These are phyloP conservation scores for Drosophila hamatofila DNA, from an alignment of 2,888 invertebrate genomes.

Conservation along the genomic window DNA sequence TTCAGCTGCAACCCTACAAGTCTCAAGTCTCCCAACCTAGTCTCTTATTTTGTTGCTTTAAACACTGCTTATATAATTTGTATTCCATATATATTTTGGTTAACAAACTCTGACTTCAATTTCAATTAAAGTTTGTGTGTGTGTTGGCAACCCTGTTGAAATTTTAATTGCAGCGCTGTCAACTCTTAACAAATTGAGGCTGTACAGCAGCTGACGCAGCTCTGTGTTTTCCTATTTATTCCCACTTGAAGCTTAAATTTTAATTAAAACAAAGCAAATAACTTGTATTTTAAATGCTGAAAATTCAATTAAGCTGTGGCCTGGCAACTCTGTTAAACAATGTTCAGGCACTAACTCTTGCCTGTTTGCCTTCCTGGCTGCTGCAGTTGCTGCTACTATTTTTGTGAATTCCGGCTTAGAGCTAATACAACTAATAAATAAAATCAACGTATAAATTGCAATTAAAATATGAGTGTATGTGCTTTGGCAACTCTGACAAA, in stretches of 20 bases:
- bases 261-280: slow-evolving; percentile 33
- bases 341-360: background rate
- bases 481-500: slow-evolving; percentile 8
- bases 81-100: background rate
- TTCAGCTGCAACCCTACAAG: no score
- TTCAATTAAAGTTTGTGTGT: background rate
- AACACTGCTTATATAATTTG: no score
- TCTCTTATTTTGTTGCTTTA: no score
- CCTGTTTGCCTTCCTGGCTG: background rate
- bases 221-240: slow-evolving; percentile 18
- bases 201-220: slow-evolving; percentile 26
- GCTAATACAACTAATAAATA: slow-evolving; percentile 24
- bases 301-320: background rate
- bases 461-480: slow-evolving; percentile 25
- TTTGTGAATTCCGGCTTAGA: background rate
- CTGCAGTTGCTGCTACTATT: background rate
- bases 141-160: slow-evolving; percentile 28
- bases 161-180: slow-evolving; percentile 61
- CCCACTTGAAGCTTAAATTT: slow-evolving; percentile 20
- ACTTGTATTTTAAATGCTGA: slow-evolving; percentile 38
- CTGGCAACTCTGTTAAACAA: slow-evolving; percentile 1
- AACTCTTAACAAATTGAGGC: slow-evolving; percentile 19
- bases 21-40: no score
- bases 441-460: slow-evolving; percentile 14
- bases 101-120: background rate